phyloP scores from a whole-genome alignment of 2,113 vertebrate genomes.

The Cynoglossus semilaevis region DNA sequence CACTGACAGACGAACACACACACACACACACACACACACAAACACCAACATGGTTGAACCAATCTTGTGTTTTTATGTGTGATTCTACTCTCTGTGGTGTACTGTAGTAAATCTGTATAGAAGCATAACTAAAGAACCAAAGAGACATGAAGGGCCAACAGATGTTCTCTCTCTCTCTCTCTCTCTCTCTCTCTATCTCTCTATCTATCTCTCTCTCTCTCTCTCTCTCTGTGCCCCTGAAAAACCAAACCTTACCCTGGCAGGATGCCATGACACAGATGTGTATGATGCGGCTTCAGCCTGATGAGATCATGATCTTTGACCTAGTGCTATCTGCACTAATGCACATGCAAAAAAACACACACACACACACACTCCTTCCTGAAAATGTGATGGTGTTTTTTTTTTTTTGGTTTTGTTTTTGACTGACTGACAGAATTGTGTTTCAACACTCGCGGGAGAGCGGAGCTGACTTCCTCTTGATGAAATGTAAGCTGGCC shows the following conservation, averaged over 20 bases:
- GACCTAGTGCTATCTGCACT: background rate
- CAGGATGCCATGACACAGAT: background rate
- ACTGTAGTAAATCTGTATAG: slow-evolving; percentile 8
- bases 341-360: background rate
- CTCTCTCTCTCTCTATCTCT: no score
- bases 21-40: background rate
- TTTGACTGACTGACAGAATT: background rate
- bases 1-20: background rate
- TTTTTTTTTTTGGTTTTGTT: background rate
- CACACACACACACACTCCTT: background rate
- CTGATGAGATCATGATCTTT: background rate
- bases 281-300: background rate
- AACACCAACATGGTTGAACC: background rate
- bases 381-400: background rate
- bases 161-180: slow-evolving; percentile 3
- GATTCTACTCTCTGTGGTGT: background rate
- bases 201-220: no score
- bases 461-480: slow-evolving; percentile 54
- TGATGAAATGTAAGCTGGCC: slow-evolving; percentile 51
- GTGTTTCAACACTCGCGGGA: background rate
- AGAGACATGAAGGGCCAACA: slow-evolving; percentile 21
- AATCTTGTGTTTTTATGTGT: background rate
- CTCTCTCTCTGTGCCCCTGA: no score
- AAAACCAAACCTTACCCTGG: background rate
- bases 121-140: slow-evolving; percentile 7